Conservation (phyloP, 1,140 invertebrate species). For the Lordiphosa mommai region DNA sequence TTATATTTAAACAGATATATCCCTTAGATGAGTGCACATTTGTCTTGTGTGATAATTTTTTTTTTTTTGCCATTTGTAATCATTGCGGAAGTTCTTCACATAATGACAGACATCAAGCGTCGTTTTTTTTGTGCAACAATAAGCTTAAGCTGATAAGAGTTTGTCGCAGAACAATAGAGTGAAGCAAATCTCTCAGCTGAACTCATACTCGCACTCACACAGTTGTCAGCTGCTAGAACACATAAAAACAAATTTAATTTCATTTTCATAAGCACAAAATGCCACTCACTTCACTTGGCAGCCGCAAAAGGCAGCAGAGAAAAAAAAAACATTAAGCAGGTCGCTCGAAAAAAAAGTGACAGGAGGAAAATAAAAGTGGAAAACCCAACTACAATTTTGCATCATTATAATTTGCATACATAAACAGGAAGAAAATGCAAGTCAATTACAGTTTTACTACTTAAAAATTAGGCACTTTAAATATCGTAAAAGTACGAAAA, state of each 20-base stretch:
- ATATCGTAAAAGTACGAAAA: conserved; percentile 46
- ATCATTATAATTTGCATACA: conserved; percentile 70
- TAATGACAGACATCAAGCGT: conserved; percentile 49
- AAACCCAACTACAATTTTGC: conserved; percentile 39
- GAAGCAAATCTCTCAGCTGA: conserved; percentile 3
- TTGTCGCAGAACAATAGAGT: conserved; percentile 35
- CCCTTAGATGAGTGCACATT: background rate
- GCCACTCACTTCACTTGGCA: conserved; percentile 57
- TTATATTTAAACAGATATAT: conserved; percentile 4
- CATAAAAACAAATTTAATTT: conserved; percentile 56
- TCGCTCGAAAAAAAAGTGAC: conserved; percentile 17
- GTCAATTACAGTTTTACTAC: conserved; percentile 62
- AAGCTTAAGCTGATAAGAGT: conserved; percentile 42
- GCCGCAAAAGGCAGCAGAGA: conserved; percentile 12
- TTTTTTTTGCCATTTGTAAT: conserved; percentile 26
- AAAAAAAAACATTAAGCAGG: conserved; percentile 19
- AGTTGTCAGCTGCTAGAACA: conserved; percentile 13
- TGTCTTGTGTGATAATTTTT: conserved; percentile 10
- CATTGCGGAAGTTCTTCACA: conserved; percentile 44
- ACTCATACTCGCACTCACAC: background rate
- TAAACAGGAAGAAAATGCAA: conserved; percentile 48
- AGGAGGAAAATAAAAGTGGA: background rate
- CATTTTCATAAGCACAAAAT: conserved; percentile 66
- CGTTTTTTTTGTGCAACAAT: conserved; percentile 44
- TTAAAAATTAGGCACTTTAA: conserved; percentile 47